Percentiles rank a stretch among this genome's conserved stretches.
Conservation (phyloP, 2,113 vertebrate species). For the Protobothrops mucrosquamatus region DNA sequence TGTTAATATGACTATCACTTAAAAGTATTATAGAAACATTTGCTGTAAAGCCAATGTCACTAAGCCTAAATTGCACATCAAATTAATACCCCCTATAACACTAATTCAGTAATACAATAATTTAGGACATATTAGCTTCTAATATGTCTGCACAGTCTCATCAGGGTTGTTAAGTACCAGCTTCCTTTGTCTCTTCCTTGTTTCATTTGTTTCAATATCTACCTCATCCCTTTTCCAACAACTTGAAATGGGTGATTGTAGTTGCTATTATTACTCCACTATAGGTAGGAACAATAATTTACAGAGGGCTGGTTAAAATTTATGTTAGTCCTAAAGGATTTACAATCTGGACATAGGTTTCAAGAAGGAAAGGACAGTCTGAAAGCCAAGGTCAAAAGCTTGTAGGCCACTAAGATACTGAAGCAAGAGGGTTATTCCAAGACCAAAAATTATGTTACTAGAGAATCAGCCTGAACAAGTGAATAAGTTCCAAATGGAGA, state of each 20-base stretch:
- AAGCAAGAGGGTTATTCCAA: background rate
- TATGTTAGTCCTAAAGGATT: background rate
- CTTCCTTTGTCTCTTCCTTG: background rate
- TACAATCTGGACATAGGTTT: background rate
- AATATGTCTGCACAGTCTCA: background rate
- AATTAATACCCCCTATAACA: slow-evolving; percentile 17
- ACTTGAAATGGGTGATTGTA: background rate
- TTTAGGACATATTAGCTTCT: slow-evolving; percentile 12
- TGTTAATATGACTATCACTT: slow-evolving; percentile 12
- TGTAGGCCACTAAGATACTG: background rate
- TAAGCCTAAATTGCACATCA: slow-evolving; percentile 15
- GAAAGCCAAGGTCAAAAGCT: background rate
- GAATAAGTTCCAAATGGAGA: background rate
- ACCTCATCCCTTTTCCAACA: background rate
- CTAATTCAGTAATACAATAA: slow-evolving; percentile 7
- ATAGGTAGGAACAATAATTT: no score
- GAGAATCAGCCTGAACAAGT: background rate
- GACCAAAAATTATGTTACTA: background rate
- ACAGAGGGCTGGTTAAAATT: background rate
- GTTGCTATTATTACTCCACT: background rate
- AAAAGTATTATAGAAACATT: background rate
- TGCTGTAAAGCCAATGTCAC: slow-evolving; percentile 17
- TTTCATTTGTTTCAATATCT: background rate
- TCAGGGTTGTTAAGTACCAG: background rate
- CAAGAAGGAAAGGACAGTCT: background rate